A percentile compares a stretch with the other conserved stretches of the same genome.
These are phyloP conservation scores for Diacarnus erythraeanus DNA, from an alignment of 37 sponge, comb jelly and placozoan species.

Conservation along the genomic window DNA sequence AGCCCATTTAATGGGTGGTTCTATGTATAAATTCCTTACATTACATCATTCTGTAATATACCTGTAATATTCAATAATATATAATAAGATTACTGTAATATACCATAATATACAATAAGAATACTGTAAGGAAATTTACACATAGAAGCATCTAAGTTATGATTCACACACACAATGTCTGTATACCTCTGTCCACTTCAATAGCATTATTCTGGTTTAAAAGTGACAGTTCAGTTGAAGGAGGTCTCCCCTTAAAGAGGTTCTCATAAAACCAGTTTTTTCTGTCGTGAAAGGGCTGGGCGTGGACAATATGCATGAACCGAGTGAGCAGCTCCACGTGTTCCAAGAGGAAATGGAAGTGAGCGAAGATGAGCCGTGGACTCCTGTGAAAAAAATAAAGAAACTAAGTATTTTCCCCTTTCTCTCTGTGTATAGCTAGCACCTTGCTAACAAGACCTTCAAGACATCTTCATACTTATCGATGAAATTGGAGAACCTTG, in stretches of 20 bases:
- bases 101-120: too few relatives aligned
- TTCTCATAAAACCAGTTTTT: slow-evolving; percentile 98
- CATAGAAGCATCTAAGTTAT: background rate
- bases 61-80: too few relatives aligned
- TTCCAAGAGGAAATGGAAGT: slow-evolving; percentile 89
- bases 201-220: slow-evolving; percentile 33
- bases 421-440: too few relatives aligned
- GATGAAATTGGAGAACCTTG: slow-evolving; percentile 53
- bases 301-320: slow-evolving; percentile 80
- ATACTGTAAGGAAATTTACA: too few relatives aligned
- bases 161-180: too few relatives aligned
- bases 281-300: slow-evolving; percentile 84
- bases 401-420: background rate
- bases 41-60: too few relatives aligned
- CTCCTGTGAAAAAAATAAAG: too few relatives aligned
- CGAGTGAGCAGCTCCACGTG: slow-evolving; percentile 53
- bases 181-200: slow-evolving; percentile 75
- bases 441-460: slow-evolving; percentile 79
- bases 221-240: slow-evolving; percentile 41
- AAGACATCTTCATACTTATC: slow-evolving; percentile 72
- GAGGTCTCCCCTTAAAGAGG: slow-evolving; percentile 61
- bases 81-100: too few relatives aligned
- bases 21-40: too few relatives aligned
- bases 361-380: slow-evolving; percentile 84
- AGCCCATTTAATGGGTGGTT: too few relatives aligned